Conservation (phyloP, 2,888 invertebrate genomes). For the Acleris emargana region DNA sequence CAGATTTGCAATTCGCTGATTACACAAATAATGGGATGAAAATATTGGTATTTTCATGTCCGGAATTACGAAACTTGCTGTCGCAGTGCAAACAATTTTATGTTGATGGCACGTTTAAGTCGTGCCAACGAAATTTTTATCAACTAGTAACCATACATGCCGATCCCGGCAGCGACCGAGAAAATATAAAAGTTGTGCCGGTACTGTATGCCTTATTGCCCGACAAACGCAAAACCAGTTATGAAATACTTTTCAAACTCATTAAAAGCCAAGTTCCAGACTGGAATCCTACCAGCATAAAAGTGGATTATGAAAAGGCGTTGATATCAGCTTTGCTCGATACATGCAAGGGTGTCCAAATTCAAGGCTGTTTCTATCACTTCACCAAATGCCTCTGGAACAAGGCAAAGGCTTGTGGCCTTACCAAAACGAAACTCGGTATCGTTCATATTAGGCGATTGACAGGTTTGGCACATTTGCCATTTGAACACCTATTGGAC, state of each 20-base stretch:
- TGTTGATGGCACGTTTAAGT: background rate
- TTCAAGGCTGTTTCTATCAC: background rate
- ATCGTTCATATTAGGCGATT: too few relatives aligned
- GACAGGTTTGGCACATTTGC: too few relatives aligned
- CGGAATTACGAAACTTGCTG: background rate
- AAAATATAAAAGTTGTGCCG: slow-evolving; percentile 18
- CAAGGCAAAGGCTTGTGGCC: background rate
- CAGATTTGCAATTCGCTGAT: background rate
- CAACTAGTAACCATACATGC: slow-evolving; percentile 16
- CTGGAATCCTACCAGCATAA: background rate
- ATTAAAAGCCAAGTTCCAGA: background rate
- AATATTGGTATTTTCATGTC: slow-evolving; percentile 2
- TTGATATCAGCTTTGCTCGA: background rate
- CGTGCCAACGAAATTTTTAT: slow-evolving; percentile 17
- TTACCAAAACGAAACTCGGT: too few relatives aligned
- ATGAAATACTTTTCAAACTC: background rate
- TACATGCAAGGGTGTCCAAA: too few relatives aligned
- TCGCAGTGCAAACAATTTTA: slow-evolving; percentile 1
- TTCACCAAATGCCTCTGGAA: background rate
- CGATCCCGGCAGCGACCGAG: slow-evolving; percentile 13
- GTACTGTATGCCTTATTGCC: slow-evolving; percentile 10
- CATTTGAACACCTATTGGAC: too few relatives aligned
- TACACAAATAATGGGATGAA: background rate
- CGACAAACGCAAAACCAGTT: background rate
- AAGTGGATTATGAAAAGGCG: background rate